phyloP scores from a whole-genome alignment of 23 tunicate genomes.

The Diplosoma virens region DNA sequence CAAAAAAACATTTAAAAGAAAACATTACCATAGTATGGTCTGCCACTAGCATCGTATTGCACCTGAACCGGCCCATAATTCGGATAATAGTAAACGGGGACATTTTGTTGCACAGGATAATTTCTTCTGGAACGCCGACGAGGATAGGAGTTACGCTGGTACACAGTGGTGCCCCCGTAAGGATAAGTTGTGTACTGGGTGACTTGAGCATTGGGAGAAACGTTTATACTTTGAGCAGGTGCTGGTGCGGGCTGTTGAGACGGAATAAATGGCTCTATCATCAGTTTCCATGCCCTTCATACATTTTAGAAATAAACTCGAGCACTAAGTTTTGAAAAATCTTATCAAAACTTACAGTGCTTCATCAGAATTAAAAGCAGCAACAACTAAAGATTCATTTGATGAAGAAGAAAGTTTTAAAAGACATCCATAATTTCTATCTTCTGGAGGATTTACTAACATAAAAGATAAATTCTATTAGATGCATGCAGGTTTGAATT shows the following conservation, averaged over 20 bases:
- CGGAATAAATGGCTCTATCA: slow-evolving; percentile 63
- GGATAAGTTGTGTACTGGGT: slow-evolving; percentile 18
- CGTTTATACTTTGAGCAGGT: not conserved
- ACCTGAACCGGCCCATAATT: slow-evolving; percentile 80
- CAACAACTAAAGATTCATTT: slow-evolving; percentile 29
- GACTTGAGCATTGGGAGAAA: too few species aligned
- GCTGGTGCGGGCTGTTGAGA: slow-evolving; percentile 16
- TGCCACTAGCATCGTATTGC: slow-evolving; percentile 51
- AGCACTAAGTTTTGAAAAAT: not conserved
- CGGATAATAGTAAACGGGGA: slow-evolving; percentile 65
- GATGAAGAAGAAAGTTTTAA: slow-evolving; percentile 42
- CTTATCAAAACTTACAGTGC: slow-evolving; percentile 36
- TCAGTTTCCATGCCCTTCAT: slow-evolving; percentile 73
- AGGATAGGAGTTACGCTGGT: not conserved
- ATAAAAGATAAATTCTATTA: not conserved
- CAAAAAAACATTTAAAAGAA: too few species aligned
- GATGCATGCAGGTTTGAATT: too few species aligned
- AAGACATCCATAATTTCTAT: slow-evolving; percentile 57
- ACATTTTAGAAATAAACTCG: not conserved
- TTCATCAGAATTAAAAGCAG: slow-evolving; percentile 69
- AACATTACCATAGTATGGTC: slow-evolving; percentile 75
- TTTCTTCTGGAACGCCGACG: not conserved
- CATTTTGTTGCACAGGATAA: slow-evolving; percentile 46
- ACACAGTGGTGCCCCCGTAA: slow-evolving; percentile 3
- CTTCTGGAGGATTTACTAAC: slow-evolving; percentile 62